Evolutionary conservation across 2,888 invertebrate species (phyloP).

Genomic region (Oscheius sp.): DNA sequence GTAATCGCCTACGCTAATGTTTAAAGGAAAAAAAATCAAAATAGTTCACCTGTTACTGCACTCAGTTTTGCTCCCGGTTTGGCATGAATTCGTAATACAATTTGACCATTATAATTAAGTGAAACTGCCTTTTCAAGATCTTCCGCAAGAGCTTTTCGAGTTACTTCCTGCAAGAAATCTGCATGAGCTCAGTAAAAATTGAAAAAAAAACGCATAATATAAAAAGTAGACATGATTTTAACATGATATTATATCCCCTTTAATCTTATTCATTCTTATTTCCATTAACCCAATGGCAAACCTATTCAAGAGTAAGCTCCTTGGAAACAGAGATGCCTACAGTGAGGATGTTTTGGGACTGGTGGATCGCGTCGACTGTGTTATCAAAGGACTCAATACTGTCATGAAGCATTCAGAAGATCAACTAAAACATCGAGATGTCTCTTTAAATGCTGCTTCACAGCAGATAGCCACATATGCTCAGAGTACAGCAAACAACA

Average conservation of each 20-base stretch:
- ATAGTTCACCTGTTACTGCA: slow-evolving; percentile 77
- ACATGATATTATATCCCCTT: no score
- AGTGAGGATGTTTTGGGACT: neutral
- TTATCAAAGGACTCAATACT: neutral
- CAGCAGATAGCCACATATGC: neutral
- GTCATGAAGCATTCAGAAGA: neutral
- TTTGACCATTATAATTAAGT: slow-evolving; percentile 73
- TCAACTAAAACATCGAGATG: neutral
- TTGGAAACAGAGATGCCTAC: neutral
- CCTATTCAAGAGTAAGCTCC: no score
- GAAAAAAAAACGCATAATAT: no score
- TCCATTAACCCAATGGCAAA: no score
- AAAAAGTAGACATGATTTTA: no score
- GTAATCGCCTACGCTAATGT: neutral
- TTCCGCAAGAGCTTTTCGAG: neutral
- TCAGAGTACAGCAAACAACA: neutral
- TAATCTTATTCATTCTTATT: no score
- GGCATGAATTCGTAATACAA: slow-evolving; percentile 78
- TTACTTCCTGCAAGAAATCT: neutral
- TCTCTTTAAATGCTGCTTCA: neutral
- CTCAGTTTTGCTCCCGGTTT: slow-evolving; percentile 83
- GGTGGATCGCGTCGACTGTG: neutral
- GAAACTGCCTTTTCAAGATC: slow-evolving; percentile 36
- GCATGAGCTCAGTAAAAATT: no score
- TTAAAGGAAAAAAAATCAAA: neutral